phyloP scores from a whole-genome alignment of 1,140 invertebrate species.

The Nautilus pompilius region DNA sequence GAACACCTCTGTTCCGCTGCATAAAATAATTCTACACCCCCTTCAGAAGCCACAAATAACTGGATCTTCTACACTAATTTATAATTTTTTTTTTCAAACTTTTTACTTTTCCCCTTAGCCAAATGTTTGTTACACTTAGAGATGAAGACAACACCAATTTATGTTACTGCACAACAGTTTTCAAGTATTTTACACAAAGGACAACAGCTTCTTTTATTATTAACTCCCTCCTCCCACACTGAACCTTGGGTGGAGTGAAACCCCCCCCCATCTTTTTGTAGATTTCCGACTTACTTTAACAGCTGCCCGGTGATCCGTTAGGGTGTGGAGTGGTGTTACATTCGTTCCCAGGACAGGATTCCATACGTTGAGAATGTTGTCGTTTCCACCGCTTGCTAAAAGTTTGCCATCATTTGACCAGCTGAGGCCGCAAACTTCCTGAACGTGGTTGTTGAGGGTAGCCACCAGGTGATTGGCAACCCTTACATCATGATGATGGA shows the following conservation, averaged over 20 bases:
- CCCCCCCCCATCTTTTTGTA: neutral
- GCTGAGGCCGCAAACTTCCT: conserved; percentile 87
- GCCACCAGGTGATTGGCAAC: conserved; percentile 79
- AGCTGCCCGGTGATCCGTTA: conserved; percentile 55
- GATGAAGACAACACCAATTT: neutral
- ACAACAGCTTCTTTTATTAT: neutral
- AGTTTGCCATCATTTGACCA: conserved; percentile 92
- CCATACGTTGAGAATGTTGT: conserved; percentile 93
- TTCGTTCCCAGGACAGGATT: conserved; percentile 31
- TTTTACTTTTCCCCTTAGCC: neutral
- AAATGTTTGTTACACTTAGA: neutral
- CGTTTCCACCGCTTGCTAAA: conserved; percentile 92
- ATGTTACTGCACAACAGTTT: neutral
- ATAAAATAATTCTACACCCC: too few species aligned
- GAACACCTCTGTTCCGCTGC: too few species aligned
- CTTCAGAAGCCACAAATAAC: too few species aligned
- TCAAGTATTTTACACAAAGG: neutral
- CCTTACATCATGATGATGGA: conserved; percentile 93
- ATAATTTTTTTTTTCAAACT: too few species aligned
- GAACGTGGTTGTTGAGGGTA: conserved; percentile 72
- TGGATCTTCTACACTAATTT: too few species aligned
- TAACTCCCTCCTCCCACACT: too few species aligned
- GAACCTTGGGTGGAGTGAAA: too few species aligned
- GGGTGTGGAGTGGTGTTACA: conserved; percentile 23
- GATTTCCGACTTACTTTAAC: conserved; percentile 56